Conservation (phyloP, 64 coral and sea anemone species). For the Anthopleura sola region DNA sequence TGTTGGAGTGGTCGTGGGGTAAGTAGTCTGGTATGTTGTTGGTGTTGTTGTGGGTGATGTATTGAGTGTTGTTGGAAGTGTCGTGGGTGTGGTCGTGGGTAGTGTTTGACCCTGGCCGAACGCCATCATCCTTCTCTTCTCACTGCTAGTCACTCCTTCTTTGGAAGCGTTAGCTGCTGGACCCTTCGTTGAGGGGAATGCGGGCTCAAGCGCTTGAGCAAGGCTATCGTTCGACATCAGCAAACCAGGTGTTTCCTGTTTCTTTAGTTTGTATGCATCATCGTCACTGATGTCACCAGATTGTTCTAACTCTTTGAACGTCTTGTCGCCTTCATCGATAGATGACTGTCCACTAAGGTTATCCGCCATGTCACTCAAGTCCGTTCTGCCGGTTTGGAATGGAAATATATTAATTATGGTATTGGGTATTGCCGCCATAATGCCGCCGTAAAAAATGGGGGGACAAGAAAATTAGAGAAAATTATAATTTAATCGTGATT, state of each 20-base stretch:
- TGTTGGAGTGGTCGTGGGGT: not conserved
- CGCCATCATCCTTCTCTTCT: not conserved
- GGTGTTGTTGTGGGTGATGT: not conserved
- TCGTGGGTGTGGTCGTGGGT: not conserved
- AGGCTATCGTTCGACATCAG: not conserved
- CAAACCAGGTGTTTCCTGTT: not conserved
- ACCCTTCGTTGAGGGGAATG: not conserved
- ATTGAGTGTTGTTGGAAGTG: not conserved
- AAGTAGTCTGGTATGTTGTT: not conserved
- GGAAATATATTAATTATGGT: not conserved
- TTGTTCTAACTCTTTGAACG: conserved; percentile 4
- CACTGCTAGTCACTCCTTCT: not conserved
- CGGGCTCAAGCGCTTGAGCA: conserved; percentile 11
- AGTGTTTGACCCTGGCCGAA: not conserved
- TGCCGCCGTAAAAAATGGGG: no score
- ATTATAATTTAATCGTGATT: no score
- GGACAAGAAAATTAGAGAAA: no score
- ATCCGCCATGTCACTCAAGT: not conserved
- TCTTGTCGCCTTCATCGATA: not conserved
- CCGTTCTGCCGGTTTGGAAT: not conserved
- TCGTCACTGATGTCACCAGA: not conserved
- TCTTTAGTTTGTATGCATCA: not conserved
- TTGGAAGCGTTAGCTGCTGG: not conserved
- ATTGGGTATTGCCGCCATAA: not conserved
- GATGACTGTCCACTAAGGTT: not conserved